Evolutionary conservation across 2,797 vertebrate species (phyloP).

Genomic region (Numenius phaeopus): DNA sequence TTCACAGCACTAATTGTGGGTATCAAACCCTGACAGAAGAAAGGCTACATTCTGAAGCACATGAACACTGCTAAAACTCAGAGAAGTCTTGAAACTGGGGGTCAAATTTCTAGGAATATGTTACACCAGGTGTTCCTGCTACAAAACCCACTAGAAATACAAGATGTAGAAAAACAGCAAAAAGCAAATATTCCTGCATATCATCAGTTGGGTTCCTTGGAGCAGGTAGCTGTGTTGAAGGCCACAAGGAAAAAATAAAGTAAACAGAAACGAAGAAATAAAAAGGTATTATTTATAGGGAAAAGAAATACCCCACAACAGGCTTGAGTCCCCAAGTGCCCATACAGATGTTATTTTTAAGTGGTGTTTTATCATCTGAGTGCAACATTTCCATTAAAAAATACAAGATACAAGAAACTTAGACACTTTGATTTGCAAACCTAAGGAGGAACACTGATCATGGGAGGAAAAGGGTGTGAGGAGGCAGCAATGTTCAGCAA

Average conservation of each 20-base stretch:
- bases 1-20: background rate
- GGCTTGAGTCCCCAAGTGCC: background rate
- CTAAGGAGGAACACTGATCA: rapidly evolving
- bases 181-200: background rate
- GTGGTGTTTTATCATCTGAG: background rate
- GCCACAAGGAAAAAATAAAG: background rate
- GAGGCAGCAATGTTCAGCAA: background rate
- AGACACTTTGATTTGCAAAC: background rate
- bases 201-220: background rate
- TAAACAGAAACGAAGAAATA: background rate
- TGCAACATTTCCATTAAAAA: background rate
- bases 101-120: background rate
- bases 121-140: background rate
- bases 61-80: background rate
- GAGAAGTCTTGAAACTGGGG: background rate
- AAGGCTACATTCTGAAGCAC: background rate
- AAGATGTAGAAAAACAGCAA: background rate
- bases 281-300: background rate
- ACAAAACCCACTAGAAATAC: background rate
- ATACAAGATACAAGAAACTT: background rate
- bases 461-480: rapidly evolving
- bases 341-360: background rate
- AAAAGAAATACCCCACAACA: background rate
- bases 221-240: background rate
- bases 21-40: background rate